These are phyloP conservation scores for Grammomys surdaster DNA, from an alignment of 2,113 vertebrate species.

Conservation along the genomic window DNA sequence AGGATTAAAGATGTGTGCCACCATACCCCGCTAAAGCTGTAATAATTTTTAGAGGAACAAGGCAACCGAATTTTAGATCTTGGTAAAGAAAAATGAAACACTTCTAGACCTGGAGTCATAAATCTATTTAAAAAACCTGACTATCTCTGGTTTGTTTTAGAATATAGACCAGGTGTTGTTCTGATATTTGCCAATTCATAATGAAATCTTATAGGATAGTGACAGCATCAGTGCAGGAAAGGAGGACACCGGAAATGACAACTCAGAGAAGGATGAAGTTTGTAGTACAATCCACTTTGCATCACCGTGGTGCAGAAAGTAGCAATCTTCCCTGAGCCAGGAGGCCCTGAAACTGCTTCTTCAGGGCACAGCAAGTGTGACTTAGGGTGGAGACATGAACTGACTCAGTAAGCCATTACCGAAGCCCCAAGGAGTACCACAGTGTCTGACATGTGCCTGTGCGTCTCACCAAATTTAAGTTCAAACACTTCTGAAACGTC, in stretches of 20 bases:
- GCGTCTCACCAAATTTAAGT: not conserved
- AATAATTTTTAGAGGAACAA: not conserved
- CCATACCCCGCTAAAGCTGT: not conserved
- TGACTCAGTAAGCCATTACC: not conserved
- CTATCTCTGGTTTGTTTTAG: not conserved
- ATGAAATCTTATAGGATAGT: not conserved
- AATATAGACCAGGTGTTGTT: not conserved
- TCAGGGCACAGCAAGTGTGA: not conserved
- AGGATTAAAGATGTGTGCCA: not conserved
- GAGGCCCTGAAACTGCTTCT: not conserved
- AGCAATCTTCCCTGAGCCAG: not conserved
- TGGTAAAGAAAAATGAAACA: constrained; percentile 33
- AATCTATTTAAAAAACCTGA: not conserved
- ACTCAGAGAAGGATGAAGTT: not conserved
- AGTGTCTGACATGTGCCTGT: not conserved
- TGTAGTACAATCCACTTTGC: not conserved
- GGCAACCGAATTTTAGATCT: not conserved
- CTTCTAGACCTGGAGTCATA: not conserved
- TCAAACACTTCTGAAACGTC: not conserved
- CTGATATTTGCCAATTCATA: not conserved
- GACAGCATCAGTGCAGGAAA: not conserved
- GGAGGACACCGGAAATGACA: not conserved
- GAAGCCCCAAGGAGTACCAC: not conserved
- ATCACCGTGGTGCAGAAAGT: no score
- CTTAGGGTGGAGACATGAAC: not conserved